phyloP scores from a whole-genome alignment of 2,888 invertebrate genomes.

The Tanytarsus gracilentus region DNA sequence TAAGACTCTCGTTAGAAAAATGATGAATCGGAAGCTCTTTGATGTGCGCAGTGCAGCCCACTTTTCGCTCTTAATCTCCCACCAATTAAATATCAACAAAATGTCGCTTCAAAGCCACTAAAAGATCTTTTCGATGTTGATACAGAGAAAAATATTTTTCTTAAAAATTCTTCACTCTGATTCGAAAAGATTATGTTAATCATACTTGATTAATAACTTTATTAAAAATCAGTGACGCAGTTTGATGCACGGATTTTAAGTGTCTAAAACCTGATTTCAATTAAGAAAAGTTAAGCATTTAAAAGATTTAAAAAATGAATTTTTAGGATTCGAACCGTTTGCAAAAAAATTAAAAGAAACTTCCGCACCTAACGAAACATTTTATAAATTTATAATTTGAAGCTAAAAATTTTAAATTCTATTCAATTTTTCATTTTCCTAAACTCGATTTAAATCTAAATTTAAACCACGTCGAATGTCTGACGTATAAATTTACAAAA shows the following conservation, averaged over 20 bases:
- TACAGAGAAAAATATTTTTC: background rate
- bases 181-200: slow-evolving; percentile 7
- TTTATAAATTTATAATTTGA: background rate
- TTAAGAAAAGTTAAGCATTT: too few relatives aligned
- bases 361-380: background rate
- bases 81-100: background rate
- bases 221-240: slow-evolving; percentile 1
- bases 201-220: slow-evolving; percentile 20
- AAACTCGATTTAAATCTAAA: too few relatives aligned
- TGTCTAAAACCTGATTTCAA: slow-evolving; percentile 14
- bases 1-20: too few relatives aligned
- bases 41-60: too few relatives aligned
- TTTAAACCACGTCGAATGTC: too few relatives aligned
- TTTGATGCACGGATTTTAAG: background rate
- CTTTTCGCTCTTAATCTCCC: background rate
- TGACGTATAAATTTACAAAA: background rate
- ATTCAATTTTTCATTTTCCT: too few relatives aligned
- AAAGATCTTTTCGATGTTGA: background rate
- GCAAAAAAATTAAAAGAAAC: background rate
- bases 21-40: too few relatives aligned
- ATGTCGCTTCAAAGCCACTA: background rate
- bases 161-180: background rate
- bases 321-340: too few relatives aligned
- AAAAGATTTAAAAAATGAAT: too few relatives aligned
- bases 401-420: background rate